phyloP scores from a whole-genome alignment of 1,140 invertebrate genomes.

The Papilio glaucus region DNA sequence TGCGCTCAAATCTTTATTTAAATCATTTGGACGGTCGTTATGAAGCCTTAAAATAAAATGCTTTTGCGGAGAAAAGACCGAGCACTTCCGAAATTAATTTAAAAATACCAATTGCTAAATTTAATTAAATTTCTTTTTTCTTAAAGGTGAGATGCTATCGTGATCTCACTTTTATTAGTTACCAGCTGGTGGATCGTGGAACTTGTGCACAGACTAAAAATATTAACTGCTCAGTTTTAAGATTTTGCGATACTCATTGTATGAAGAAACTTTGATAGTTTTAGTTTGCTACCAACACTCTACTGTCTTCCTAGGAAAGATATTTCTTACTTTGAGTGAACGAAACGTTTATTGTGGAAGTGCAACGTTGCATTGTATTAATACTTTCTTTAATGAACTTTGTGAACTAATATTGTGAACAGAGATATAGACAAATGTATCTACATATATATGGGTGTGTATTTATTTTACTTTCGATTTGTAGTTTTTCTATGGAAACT shows the following conservation, averaged over 20 bases:
- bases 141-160: neutral
- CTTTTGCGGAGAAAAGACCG: conserved; percentile 4
- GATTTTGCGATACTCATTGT: neutral
- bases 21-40: conserved; percentile 25
- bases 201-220: conserved; percentile 2
- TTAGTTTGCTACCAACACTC: conserved; percentile 9
- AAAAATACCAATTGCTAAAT: neutral
- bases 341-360: conserved; percentile 10
- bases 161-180: conserved; percentile 1
- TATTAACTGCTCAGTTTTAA: conserved; percentile 10
- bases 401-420: neutral
- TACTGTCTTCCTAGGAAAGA: neutral
- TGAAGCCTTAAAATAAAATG: neutral
- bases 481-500: too few relatives aligned
- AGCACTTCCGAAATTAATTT: conserved; percentile 35
- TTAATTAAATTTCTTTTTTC: conserved; percentile 22
- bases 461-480: neutral
- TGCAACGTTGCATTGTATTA: conserved; percentile 3
- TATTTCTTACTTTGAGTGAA: neutral
- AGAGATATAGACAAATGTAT: neutral
- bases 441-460: neutral
- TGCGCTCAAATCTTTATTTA: conserved; percentile 28
- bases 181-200: neutral
- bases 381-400: neutral
- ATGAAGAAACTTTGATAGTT: conserved; percentile 15